phyloP scores from a whole-genome alignment of 2,797 vertebrate species.

The Leucoraja ocellata region DNA sequence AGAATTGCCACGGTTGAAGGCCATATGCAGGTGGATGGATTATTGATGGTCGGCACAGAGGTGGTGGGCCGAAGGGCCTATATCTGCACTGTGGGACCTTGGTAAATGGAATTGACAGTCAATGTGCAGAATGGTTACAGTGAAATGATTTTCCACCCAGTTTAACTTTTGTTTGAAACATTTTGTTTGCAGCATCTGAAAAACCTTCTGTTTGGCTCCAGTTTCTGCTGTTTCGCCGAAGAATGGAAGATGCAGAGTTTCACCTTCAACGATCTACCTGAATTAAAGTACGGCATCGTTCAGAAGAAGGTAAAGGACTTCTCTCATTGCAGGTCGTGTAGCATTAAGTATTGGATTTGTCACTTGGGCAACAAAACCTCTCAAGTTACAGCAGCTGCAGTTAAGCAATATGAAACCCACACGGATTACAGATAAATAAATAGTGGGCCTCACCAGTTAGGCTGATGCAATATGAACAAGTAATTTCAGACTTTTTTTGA shows the following conservation, averaged over 20 bases:
- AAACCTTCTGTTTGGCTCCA: conserved; percentile 77
- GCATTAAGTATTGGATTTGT: too few relatives aligned
- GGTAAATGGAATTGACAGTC: too few relatives aligned
- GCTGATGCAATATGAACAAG: too few relatives aligned
- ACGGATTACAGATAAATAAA: not conserved
- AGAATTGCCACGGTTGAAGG: too few relatives aligned
- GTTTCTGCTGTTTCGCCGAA: conserved; percentile 71
- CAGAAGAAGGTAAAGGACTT: conserved; percentile 69
- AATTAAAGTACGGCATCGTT: conserved; percentile 81
- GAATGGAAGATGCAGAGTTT: conserved; percentile 92
- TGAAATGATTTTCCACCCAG: not conserved
- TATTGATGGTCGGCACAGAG: too few relatives aligned
- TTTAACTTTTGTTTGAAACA: conserved; percentile 1
- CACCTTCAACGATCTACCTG: conserved; percentile 67
- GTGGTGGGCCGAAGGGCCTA: too few relatives aligned
- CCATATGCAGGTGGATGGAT: too few relatives aligned
- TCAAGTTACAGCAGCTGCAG: not conserved
- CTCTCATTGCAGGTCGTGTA: not conserved
- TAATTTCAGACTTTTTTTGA: too few relatives aligned
- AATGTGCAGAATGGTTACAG: not conserved
- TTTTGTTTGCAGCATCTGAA: conserved; percentile 71
- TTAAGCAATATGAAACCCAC: not conserved
- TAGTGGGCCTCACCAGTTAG: too few relatives aligned
- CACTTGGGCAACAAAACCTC: not conserved
- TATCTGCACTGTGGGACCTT: too few relatives aligned